Evolutionary conservation across 2,113 vertebrate genomes (phyloP), one percentile per base, ranked within the genome.

Genomic region (Nesogale talazaci): DNA sequence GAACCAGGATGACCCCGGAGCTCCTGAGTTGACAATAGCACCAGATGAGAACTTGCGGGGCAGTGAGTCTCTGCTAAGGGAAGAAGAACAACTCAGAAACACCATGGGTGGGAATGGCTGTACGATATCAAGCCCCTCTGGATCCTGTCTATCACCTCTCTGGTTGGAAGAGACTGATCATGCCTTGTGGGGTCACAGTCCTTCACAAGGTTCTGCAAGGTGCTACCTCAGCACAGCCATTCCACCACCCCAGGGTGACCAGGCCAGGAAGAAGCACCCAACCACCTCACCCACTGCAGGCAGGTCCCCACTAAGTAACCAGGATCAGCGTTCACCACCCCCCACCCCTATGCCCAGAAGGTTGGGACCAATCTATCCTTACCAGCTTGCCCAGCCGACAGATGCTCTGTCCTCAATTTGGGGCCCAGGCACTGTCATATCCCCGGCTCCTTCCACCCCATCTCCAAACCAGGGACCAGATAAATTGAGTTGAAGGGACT

Each of bases 401-500:
- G 77, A 38, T 75, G 78, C 31, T 93, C 74, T 94, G 83, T 63
- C 57, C 56, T 85, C n/a, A 27, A 46, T 52, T 83, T 69, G 74
- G 65, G 81, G 65, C 46, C 63, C 4, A 42, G 70, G 70, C 91
- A 56, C 75, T 56, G 67, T 12, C 36, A 6, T 85, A 84, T 82
- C 0, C 2, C n/a, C 63, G 16, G 65, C 61, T 65, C 70, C 79
- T 90, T 86, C 92, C 77, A 59, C 36, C 23, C 63, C 40, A 36
- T 72, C 91, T 74, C 90, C 69, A 78, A 86, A 83, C 78, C 69
- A 38, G 3, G 17, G 89, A 92, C 93, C 92, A 95, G 89, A 95
- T 95, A 95, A 94, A 95, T 65, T 2, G 22, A 95, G 74, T 83
- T 92, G 94, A 90, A 92, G 61, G 1, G 63, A 94, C 92, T 92